Evolutionary conservation across 1,140 invertebrate species (phyloP).

Genomic region (Chrysoperla carnea): DNA sequence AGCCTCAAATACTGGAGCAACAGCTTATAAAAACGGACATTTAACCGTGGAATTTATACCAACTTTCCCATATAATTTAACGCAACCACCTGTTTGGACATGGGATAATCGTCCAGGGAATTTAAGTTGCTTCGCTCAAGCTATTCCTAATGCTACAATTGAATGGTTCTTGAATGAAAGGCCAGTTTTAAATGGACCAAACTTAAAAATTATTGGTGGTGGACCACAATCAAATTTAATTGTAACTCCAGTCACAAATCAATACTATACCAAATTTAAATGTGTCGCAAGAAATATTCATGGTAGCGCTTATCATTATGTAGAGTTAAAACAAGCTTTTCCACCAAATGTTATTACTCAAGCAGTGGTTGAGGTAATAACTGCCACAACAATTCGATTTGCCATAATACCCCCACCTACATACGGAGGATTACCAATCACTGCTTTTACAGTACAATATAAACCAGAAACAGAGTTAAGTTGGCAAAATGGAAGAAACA

Average conservation of each 20-base stretch:
- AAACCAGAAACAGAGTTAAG: slow-evolving; percentile 40
- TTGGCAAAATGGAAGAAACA: slow-evolving; percentile 49
- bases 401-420: slow-evolving; percentile 50
- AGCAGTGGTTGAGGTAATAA: slow-evolving; percentile 41
- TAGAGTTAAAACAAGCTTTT: slow-evolving; percentile 54
- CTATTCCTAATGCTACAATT: slow-evolving; percentile 84
- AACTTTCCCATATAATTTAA: slow-evolving; percentile 54
- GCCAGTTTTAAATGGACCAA: slow-evolving; percentile 29
- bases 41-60: slow-evolving; percentile 69
- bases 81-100: slow-evolving; percentile 49
- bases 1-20: slow-evolving; percentile 60
- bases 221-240: slow-evolving; percentile 50
- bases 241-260: slow-evolving; percentile 39
- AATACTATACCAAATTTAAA: slow-evolving; percentile 59
- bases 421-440: slow-evolving; percentile 54
- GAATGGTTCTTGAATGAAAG: slow-evolving; percentile 44
- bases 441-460: slow-evolving; percentile 54
- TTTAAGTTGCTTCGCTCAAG: slow-evolving; percentile 71
- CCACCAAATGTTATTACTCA: slow-evolving; percentile 33
- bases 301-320: slow-evolving; percentile 42
- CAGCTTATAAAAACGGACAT: slow-evolving; percentile 57
- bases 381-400: slow-evolving; percentile 71
- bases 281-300: slow-evolving; percentile 65
- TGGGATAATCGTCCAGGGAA: slow-evolving; percentile 69
- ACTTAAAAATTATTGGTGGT: slow-evolving; percentile 38